Evolutionary conservation across 1,140 invertebrate genomes (phyloP), one percentile per base, ranked within the genome.

Genomic region (Elymnias hypermnestra): DNA sequence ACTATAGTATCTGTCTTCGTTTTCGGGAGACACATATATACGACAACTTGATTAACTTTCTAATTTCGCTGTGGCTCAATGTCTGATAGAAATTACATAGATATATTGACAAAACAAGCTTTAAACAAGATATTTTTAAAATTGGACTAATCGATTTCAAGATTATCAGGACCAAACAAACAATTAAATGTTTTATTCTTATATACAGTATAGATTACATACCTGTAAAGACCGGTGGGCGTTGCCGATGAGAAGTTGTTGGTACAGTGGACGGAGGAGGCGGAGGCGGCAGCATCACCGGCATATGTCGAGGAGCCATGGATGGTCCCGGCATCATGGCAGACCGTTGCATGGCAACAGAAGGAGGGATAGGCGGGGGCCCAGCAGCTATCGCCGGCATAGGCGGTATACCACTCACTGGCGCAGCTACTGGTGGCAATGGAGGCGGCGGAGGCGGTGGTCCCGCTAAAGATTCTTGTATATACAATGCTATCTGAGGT

Each of bases 401-500:
- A 12, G 31, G 18, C 2, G 21, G 25, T 3, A 26, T 18, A 4
- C 22, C 9, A 15, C 23, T 25, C 2, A 8, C 35, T 2, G 35
- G 1, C n/a, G 18, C 12, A 25, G 31, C 17, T 8, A 25, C 18
- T 1, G 52, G 40, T 2, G 47, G 46, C 19, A 33, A 49, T 13
- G 36, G 50, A 5, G 42, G 49, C 0, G 50, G 45, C 8, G 50
- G 43, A 1, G 51, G 54, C 5, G 45, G 41, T 8, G 41, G 33
- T 33, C 57, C 36, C 19, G 39, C 28, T 37, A 52, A 15, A 6
- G 44, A 64, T 22, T 73, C 63, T 22, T 52, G 49, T 12, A 64
- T 62, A 44, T 57, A 66, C 19, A 63, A 40, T 4, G 55, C 46
- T 15, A 60, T 58, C 18, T 67, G 60, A 1, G 57, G 56, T 22